Conservation (phyloP, 2,113 vertebrate species). For the Ciconia maguari region DNA sequence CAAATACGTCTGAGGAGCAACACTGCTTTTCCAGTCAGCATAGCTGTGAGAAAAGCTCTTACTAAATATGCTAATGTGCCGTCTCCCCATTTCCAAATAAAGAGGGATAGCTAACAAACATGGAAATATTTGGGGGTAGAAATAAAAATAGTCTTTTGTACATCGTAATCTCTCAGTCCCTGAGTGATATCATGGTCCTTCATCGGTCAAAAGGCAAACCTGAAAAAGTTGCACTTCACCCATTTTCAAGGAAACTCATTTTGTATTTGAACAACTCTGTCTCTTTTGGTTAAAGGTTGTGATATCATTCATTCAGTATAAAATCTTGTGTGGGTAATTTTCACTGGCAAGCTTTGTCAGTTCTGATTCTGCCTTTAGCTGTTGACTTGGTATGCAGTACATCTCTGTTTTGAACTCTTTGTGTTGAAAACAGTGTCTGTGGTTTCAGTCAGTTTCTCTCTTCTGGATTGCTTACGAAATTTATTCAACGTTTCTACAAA, state of each 20-base stretch:
- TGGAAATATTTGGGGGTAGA: conserved; percentile 50
- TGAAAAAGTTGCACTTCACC: neutral
- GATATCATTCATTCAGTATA: conserved; percentile 29
- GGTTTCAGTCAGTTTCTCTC: conserved; percentile 29
- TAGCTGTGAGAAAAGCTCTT: neutral
- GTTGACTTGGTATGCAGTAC: neutral
- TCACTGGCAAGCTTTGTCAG: neutral
- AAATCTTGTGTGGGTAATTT: neutral
- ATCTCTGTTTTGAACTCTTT: conserved; percentile 8
- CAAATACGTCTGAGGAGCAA: neutral
- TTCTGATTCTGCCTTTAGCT: conserved; percentile 38
- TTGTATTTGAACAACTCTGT: neutral
- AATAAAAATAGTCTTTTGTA: conserved; percentile 49
- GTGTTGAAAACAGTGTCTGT: conserved; percentile 1
- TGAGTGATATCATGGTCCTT: conserved; percentile 66
- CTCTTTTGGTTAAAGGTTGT: neutral
- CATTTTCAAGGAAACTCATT: neutral
- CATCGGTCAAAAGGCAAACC: neutral
- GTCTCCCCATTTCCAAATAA: neutral
- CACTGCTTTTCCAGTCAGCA: neutral
- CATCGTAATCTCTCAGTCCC: conserved; percentile 8
- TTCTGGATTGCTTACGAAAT: conserved; percentile 34
- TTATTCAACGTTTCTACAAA: conserved; percentile 25
- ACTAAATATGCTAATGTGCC: neutral
- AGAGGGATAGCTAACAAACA: neutral